Percentiles rank a stretch among this genome's conserved stretches.
Evolutionary conservation across 2,888 invertebrate species (phyloP).

Genomic region (Diaphora mendica): DNA sequence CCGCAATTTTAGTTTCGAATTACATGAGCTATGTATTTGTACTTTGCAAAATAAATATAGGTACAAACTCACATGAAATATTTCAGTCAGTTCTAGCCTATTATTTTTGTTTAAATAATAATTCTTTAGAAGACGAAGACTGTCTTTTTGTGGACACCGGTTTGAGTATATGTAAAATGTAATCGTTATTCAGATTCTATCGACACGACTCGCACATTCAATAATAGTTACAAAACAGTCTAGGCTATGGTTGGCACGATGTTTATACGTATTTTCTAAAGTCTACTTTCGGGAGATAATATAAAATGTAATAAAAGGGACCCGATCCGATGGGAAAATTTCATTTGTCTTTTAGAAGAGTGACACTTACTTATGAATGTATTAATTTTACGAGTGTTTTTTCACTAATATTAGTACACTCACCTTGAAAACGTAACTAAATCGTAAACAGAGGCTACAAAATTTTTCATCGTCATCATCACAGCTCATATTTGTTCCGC

Average conservation of each 20-base stretch:
- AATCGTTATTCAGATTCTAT: constrained; percentile 75
- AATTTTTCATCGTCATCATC: background rate
- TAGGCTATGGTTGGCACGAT: constrained; percentile 50
- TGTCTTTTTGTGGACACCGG: constrained; percentile 52
- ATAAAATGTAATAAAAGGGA: background rate
- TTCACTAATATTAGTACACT: background rate
- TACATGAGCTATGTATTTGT: constrained; percentile 20
- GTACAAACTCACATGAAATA: background rate
- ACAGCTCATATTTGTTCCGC: background rate
- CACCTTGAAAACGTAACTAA: background rate
- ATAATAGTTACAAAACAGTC: constrained; percentile 60
- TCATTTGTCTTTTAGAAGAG: background rate
- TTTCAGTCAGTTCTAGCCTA: background rate
- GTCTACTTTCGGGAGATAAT: background rate
- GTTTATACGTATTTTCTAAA: background rate
- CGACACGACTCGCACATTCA: constrained; percentile 62
- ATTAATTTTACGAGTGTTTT: background rate
- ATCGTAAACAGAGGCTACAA: background rate
- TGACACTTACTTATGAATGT: background rate
- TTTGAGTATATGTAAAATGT: constrained; percentile 58
- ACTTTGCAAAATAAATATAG: constrained; percentile 11
- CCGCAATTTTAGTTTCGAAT: constrained; percentile 56
- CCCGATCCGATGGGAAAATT: background rate
- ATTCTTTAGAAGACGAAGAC: no score
- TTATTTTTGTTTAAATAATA: background rate